Evolutionary conservation across 2,113 vertebrate species (phyloP).

Genomic region (Ahaetulla prasina): DNA sequence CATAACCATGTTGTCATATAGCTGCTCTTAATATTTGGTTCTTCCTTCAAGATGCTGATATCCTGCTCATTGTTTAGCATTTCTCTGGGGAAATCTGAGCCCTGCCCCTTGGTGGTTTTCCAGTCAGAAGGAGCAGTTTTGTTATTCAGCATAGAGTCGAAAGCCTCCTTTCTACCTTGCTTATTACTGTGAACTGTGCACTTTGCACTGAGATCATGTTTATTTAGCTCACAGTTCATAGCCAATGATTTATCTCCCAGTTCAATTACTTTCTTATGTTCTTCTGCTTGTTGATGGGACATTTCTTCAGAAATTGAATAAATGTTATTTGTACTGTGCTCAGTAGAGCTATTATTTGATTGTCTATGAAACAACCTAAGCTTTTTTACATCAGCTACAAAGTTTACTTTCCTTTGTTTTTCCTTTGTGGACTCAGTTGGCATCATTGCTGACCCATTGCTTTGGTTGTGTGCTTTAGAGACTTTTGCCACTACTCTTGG

Average conservation of each 20-base stretch:
- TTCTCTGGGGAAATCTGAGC: constrained; percentile 45
- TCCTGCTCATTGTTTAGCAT: constrained; percentile 47
- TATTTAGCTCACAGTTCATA: constrained; percentile 60
- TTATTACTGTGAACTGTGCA: constrained; percentile 26
- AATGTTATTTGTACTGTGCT: constrained; percentile 71
- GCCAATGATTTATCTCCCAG: constrained; percentile 58
- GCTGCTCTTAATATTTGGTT: constrained; percentile 64
- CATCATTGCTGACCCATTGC: constrained; percentile 71
- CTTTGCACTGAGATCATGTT: constrained; percentile 58
- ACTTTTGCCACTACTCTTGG: constrained; percentile 66
- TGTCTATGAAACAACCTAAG: constrained; percentile 76
- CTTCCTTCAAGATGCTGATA: constrained; percentile 46
- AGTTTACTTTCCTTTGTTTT: constrained; percentile 70
- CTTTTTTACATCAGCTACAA: constrained; percentile 71
- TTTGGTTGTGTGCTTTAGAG: constrained; percentile 61
- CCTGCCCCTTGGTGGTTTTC: constrained; percentile 50
- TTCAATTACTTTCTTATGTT: constrained; percentile 59
- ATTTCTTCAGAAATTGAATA: constrained; percentile 81
- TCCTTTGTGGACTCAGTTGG: constrained; percentile 65
- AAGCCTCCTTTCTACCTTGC: constrained; percentile 38
- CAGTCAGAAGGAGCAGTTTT: constrained; percentile 47
- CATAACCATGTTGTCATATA: constrained; percentile 75
- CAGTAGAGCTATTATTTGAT: constrained; percentile 64
- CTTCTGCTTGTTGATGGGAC: constrained; percentile 63
- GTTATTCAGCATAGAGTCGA: constrained; percentile 47